A percentile compares a stretch with the other conserved stretches of the same genome.
Evolutionary conservation across 2,888 invertebrate genomes (phyloP).

Genomic region (Phaedon cochleariae): DNA sequence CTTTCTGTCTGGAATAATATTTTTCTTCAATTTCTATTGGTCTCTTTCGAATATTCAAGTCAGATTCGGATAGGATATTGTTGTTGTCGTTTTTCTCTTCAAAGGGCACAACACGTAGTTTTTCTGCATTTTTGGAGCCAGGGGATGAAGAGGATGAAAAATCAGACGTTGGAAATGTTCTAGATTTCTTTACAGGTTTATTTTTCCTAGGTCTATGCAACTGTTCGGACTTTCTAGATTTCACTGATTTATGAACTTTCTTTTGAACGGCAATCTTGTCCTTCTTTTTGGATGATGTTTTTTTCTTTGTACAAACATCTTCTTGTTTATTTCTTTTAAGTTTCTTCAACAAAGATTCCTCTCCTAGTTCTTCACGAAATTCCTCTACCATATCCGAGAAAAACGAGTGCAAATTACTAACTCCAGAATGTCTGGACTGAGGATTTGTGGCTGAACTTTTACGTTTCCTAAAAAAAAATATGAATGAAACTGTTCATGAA

Average conservation of each 20-base stretch:
- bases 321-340: constrained; percentile 1
- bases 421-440: not conserved
- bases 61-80: not conserved
- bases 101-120: too few species aligned
- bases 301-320: not conserved
- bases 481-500: too few species aligned
- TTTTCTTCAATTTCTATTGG: not conserved
- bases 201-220: not conserved
- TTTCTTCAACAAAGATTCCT: constrained; percentile 6
- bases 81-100: not conserved
- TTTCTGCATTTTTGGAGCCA: not conserved
- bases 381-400: constrained; percentile 19
- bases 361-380: constrained; percentile 16
- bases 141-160: not conserved
- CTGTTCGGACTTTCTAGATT: not conserved
- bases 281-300: not conserved
- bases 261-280: not conserved
- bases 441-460: not conserved
- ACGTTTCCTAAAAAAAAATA: not conserved
- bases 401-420: constrained; percentile 13
- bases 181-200: not conserved
- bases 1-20: not conserved
- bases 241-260: not conserved
- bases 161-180: not conserved
- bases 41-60: not conserved